Evolutionary conservation across 2,113 vertebrate species (phyloP), one percentile per base, ranked within the genome.

Genomic region (Pteronura brasiliensis): DNA sequence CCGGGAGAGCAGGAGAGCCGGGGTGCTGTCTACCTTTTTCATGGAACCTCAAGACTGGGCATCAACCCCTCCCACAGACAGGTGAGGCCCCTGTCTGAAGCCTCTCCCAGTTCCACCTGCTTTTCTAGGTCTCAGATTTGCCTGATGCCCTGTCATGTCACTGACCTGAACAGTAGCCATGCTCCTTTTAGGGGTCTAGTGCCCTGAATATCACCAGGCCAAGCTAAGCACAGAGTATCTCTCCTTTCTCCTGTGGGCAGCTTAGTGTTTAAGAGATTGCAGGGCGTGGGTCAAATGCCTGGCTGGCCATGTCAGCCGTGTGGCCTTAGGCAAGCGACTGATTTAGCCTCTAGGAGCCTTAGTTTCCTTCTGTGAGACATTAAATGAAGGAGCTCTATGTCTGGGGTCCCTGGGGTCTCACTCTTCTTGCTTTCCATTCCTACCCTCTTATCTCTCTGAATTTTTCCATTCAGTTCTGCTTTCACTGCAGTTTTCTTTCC

Each of bases 11-110:
- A 99, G 6, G 97, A 99, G 5, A 98, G 98, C n/a, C 87, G 3
- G 0, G 99, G 99, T 23, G 99, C 98, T 2, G 95, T 99, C 42
- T 99, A 99, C 95, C 96, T 99, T 25, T 99, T 99, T 97, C 98
- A 98, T 0, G 99, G 99, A 4, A 7, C 17, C 29, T 90, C 8
- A 6, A 21, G 3, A n/a, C 5, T 31, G 87, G 98, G 98, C 5
- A 94, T 99, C 55, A 82, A 89, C 21, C 14, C 55, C 23, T 13
- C 49, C 6, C 98, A 98, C 95, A 98, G 98, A 86, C 99, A 99
- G 99, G 99, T 99, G 93, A 97, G 88, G 1, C 14, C 57, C 20
- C 36, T 21, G 4, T 31, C 34, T 1, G 15, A 17, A 34, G 5
- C 5, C 27, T 34, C 27, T 14, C 34, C 9, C 18, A 1, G 21